phyloP scores from a whole-genome alignment of 1,140 invertebrate species.

The Papilio machaon region DNA sequence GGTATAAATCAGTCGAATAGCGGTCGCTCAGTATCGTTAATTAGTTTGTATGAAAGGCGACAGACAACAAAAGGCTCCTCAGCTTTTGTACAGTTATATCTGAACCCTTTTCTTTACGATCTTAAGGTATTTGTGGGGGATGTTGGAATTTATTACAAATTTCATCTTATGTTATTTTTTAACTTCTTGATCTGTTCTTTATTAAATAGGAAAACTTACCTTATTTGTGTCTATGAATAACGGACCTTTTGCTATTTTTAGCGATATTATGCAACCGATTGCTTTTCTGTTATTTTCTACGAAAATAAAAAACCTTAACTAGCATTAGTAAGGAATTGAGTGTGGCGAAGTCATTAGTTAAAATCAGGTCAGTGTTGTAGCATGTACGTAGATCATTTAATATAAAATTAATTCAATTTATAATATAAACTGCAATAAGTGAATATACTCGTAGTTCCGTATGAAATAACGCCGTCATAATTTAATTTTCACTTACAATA shows the following conservation, averaged over 20 bases:
- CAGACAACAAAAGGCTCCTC: slow-evolving; percentile 20
- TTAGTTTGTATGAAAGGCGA: slow-evolving; percentile 21
- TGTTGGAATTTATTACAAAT: slow-evolving; percentile 20
- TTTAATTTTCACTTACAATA: not conserved
- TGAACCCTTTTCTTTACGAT: slow-evolving; percentile 24
- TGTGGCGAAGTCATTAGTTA: too few species aligned
- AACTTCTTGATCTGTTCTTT: not conserved
- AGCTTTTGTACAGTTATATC: slow-evolving; percentile 21
- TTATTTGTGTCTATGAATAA: too few species aligned
- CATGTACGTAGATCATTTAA: too few species aligned
- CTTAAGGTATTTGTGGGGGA: not conserved
- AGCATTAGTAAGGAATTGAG: too few species aligned
- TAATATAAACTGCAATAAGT: not conserved
- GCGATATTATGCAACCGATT: too few species aligned
- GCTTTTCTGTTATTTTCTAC: too few species aligned
- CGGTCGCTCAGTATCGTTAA: slow-evolving; percentile 23
- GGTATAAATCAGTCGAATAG: slow-evolving; percentile 12
- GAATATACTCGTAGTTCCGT: not conserved
- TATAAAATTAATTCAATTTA: not conserved
- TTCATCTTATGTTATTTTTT: not conserved
- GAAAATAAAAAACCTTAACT: too few species aligned
- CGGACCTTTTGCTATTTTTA: too few species aligned
- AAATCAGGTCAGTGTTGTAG: too few species aligned
- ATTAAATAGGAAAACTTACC: not conserved
- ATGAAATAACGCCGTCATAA: not conserved